Evolutionary conservation across 2,888 invertebrate genomes (phyloP).

Genomic region (Acheta domesticus): DNA sequence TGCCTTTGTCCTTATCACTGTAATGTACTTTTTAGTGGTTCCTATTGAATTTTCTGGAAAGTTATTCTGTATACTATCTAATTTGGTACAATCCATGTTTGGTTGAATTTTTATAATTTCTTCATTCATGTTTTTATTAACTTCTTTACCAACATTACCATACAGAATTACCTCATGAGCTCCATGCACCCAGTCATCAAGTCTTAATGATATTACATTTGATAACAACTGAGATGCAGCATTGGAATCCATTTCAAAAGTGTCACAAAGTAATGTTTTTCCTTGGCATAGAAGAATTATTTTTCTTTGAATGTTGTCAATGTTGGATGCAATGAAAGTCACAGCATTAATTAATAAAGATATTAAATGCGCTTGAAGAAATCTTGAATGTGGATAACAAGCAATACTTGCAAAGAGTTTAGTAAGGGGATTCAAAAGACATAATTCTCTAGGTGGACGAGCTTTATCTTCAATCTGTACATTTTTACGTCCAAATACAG

Average conservation of each 20-base stretch:
- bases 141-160: background rate
- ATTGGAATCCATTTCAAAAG: background rate
- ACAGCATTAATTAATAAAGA: background rate
- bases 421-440: background rate
- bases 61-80: background rate
- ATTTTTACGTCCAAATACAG: conserved; percentile 1
- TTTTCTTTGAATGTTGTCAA: background rate
- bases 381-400: background rate
- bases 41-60: background rate
- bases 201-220: background rate
- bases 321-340: background rate
- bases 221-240: background rate
- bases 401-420: background rate
- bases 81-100: conserved; percentile 1
- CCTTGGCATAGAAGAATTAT: background rate
- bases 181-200: background rate
- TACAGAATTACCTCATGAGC: background rate
- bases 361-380: background rate
- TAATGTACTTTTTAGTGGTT: background rate
- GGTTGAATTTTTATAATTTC: background rate
- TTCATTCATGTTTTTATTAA: conserved; percentile 4
- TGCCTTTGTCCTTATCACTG: background rate
- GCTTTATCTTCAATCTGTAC: background rate
- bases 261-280: background rate
- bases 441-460: background rate